A percentile compares a stretch with the other conserved stretches of the same genome.
phyloP scores from a whole-genome alignment of 1,140 invertebrate species.

The Ceratina australensis region DNA sequence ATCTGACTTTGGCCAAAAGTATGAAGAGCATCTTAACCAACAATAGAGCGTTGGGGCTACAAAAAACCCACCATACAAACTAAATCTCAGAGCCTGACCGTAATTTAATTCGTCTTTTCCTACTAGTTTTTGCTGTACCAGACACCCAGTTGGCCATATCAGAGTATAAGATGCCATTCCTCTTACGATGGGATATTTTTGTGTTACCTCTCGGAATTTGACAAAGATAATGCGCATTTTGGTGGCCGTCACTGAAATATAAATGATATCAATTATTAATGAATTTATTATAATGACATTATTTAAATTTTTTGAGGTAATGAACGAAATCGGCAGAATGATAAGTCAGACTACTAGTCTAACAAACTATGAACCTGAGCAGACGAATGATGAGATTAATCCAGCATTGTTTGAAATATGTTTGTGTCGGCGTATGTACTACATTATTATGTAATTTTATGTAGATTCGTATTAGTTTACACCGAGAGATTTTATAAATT shows the following conservation, averaged over 20 bases:
- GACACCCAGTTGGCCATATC: conserved; percentile 85
- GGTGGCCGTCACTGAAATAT: conserved; percentile 44
- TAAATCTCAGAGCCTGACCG: conserved; percentile 82
- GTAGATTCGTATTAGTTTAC: conserved; percentile 8
- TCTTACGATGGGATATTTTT: conserved; percentile 81
- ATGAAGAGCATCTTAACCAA: conserved; percentile 84
- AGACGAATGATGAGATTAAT: background rate
- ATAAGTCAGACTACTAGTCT: background rate
- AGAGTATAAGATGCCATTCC: conserved; percentile 87
- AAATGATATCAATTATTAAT: conserved; percentile 13
- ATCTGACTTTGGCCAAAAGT: conserved; percentile 83
- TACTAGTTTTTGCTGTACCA: conserved; percentile 81
- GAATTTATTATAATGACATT: background rate
- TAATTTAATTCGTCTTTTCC: conserved; percentile 81
- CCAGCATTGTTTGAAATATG: background rate
- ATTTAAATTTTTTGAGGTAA: background rate
- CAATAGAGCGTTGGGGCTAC: conserved; percentile 86
- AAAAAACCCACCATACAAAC: conserved; percentile 85
- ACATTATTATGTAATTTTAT: conserved; percentile 19
- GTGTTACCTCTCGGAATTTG: conserved; percentile 75
- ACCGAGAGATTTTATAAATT: conserved; percentile 4
- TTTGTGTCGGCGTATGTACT: background rate
- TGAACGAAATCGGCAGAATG: background rate
- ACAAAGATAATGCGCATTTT: conserved; percentile 73
- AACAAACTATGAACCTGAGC: background rate